phyloP scores from a whole-genome alignment of 2,888 invertebrate species.

The Oegoconia quadripuncta region DNA sequence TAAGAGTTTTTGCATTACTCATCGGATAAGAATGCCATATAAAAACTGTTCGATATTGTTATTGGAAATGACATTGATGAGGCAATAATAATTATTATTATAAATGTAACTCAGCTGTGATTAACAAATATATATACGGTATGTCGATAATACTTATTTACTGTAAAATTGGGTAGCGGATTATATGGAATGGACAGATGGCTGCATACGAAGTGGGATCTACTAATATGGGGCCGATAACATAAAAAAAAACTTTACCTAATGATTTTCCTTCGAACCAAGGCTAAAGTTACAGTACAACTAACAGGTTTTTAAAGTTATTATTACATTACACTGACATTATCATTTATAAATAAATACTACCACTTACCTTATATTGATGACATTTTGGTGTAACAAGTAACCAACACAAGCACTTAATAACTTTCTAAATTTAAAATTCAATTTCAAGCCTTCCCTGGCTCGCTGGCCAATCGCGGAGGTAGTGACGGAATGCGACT shows the following conservation, averaged over 20 bases:
- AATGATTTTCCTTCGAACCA: constrained; percentile 17
- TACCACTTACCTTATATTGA: constrained; percentile 28
- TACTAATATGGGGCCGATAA: not conserved
- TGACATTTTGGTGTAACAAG: constrained; percentile 30
- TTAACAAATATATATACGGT: not conserved
- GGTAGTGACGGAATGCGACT: constrained; percentile 72
- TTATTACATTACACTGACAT: not conserved
- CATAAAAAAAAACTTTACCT: constrained; percentile 14
- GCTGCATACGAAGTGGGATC: not conserved
- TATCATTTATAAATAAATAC: not conserved
- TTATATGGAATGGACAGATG: no score
- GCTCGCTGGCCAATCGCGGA: constrained; percentile 62
- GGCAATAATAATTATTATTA: not conserved
- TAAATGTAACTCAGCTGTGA: no score
- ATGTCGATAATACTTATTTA: not conserved
- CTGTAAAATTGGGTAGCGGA: no score
- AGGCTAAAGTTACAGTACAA: constrained; percentile 10
- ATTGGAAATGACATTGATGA: not conserved
- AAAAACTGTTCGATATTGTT: constrained; percentile 22
- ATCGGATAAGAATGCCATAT: constrained; percentile 30
- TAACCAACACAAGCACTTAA: constrained; percentile 36
- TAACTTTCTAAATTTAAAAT: constrained; percentile 63
- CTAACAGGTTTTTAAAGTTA: not conserved
- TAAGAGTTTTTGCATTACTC: constrained; percentile 28
- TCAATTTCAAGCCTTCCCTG: constrained; percentile 56